These are phyloP conservation scores for Ailurus styani DNA, from an alignment of 2,113 vertebrate genomes.

Conservation along the genomic window DNA sequence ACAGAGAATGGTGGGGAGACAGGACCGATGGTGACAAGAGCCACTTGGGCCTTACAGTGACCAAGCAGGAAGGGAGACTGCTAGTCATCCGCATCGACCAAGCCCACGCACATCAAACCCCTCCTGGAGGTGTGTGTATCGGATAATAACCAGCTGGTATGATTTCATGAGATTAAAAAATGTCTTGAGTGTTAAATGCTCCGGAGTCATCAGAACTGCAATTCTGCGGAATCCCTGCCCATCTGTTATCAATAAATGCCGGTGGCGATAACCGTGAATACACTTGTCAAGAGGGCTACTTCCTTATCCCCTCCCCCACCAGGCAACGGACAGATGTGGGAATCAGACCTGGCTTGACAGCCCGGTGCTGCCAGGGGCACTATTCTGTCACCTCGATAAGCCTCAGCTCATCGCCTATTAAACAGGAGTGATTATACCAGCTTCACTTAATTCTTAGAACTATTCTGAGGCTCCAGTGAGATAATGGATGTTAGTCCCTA, in stretches of 20 bases:
- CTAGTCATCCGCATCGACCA: neutral
- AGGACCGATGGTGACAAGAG: neutral
- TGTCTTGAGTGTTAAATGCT: neutral
- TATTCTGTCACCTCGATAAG: neutral
- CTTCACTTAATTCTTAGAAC: neutral
- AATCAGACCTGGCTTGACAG: neutral
- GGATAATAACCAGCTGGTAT: neutral
- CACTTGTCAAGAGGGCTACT: constrained; percentile 22
- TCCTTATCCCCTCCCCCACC: neutral
- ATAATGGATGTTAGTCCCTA: neutral
- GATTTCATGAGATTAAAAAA: neutral
- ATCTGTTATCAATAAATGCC: constrained; percentile 50
- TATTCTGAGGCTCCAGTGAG: neutral
- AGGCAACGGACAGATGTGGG: neutral
- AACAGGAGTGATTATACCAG: neutral
- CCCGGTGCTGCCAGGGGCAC: neutral
- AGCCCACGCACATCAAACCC: neutral
- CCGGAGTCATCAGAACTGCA: neutral
- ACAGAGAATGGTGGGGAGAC: neutral
- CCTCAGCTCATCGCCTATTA: neutral
- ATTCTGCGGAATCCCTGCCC: neutral
- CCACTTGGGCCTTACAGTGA: neutral
- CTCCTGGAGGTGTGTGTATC: neutral
- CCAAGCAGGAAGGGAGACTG: neutral
- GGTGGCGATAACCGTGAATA: neutral